A percentile compares a stretch with the other conserved stretches of the same genome.
phyloP scores from a whole-genome alignment of 1,140 invertebrate species.

The Anadara kagoshimensis region DNA sequence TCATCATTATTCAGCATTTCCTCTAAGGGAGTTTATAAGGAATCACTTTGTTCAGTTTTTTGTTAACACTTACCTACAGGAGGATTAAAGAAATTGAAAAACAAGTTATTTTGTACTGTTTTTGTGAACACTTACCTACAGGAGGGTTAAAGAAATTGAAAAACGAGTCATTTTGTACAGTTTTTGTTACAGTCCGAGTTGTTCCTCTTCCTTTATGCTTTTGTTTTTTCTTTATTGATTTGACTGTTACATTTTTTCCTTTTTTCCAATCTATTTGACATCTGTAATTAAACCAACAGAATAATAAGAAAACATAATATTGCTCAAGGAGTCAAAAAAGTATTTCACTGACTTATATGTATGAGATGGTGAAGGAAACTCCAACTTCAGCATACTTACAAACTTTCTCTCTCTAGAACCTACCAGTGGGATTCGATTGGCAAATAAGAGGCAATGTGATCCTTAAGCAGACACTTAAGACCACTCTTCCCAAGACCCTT shows the following conservation, averaged over 20 bases:
- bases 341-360: no score
- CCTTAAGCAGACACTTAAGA: no score
- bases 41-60: background rate
- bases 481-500: no score
- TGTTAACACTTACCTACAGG: slow-evolving; percentile 79
- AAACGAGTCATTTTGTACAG: slow-evolving; percentile 90
- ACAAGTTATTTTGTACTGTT: slow-evolving; percentile 78
- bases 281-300: slow-evolving; percentile 43
- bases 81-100: slow-evolving; percentile 99
- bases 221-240: slow-evolving; percentile 98
- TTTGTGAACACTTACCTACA: slow-evolving; percentile 74
- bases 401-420: no score
- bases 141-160: slow-evolving; percentile 99
- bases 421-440: no score
- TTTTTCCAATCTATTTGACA: slow-evolving; percentile 96
- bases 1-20: no score
- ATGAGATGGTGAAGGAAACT: no score
- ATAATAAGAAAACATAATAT: background rate
- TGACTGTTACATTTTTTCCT: slow-evolving; percentile 97
- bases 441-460: no score
- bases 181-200: slow-evolving; percentile 94
- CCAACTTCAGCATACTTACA: no score
- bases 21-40: no score
- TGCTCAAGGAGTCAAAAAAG: no score
- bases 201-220: slow-evolving; percentile 97